Conservation (phyloP, 2,797 vertebrate species). For the Falco naumanni region DNA sequence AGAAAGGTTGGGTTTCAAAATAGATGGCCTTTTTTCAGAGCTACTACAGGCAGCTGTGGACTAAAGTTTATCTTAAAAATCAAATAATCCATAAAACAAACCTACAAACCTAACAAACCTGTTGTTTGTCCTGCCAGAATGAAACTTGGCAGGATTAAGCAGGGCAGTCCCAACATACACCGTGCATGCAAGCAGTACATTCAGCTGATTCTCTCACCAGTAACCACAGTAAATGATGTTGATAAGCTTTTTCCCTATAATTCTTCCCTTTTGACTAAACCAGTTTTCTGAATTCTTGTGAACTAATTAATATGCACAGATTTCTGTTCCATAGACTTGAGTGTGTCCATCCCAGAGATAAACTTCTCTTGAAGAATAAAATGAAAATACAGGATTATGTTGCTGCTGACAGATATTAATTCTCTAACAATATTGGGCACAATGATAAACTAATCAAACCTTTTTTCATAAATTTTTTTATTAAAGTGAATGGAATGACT, state of each 20-base stretch:
- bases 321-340: background rate
- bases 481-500: background rate
- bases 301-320: background rate
- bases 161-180: background rate
- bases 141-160: background rate
- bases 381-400: background rate
- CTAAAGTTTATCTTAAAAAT: background rate
- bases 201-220: background rate
- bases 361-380: background rate
- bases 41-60: background rate
- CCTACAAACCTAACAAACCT: slow-evolving; percentile 18
- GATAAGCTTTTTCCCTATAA: background rate
- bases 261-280: background rate
- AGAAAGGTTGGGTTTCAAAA: background rate
- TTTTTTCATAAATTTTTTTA: background rate
- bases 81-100: background rate
- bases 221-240: background rate
- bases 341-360: background rate
- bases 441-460: background rate
- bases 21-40: background rate
- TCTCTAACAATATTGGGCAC: background rate
- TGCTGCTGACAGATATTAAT: background rate
- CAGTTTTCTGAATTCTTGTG: background rate
- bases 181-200: background rate
- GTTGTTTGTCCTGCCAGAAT: slow-evolving; percentile 10